These are phyloP conservation scores for Botrylloides violaceus DNA, from an alignment of 23 tunicate genomes.

Conservation along the genomic window DNA sequence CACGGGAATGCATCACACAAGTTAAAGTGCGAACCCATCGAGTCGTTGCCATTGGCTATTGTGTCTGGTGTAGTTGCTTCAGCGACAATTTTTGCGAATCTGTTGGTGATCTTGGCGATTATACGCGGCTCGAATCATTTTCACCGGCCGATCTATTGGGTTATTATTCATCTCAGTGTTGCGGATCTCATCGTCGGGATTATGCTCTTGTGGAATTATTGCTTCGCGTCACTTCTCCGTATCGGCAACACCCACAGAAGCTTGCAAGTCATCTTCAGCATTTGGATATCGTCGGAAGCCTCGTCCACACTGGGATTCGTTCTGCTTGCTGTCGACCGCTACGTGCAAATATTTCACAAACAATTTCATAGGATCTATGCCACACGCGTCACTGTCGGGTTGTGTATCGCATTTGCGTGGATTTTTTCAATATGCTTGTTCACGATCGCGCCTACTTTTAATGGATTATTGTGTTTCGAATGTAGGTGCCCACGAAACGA, in stretches of 20 bases:
- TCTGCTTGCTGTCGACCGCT: constrained; percentile 79
- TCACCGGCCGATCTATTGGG: constrained; percentile 90
- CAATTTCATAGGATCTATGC: constrained; percentile 41
- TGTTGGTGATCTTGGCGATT: constrained; percentile 67
- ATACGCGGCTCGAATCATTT: constrained; percentile 40
- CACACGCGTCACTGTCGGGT: constrained; percentile 50
- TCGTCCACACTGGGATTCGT: constrained; percentile 62
- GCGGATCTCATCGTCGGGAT: constrained; percentile 58
- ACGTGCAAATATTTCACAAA: constrained; percentile 85
- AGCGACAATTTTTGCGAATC: constrained; percentile 46
- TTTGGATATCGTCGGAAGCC: constrained; percentile 79
- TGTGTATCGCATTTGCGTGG: constrained; percentile 52
- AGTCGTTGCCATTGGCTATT: constrained; percentile 33
- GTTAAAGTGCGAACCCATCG: constrained; percentile 43
- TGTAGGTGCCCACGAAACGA: constrained; percentile 42
- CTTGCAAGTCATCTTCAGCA: constrained; percentile 25
- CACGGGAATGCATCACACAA: too few species aligned
- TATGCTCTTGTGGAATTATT: constrained; percentile 87
- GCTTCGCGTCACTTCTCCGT: constrained; percentile 57
- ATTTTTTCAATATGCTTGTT: constrained; percentile 30
- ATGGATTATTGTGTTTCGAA: constrained; percentile 49
- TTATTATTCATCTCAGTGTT: constrained; percentile 61
- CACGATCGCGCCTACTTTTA: constrained; percentile 42
- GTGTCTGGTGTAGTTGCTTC: constrained; percentile 53
- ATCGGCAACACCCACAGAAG: constrained; percentile 41